Evolutionary conservation across 1,140 invertebrate genomes (phyloP), one percentile per base, ranked within the genome.

Genomic region (Helicoverpa armigera): DNA sequence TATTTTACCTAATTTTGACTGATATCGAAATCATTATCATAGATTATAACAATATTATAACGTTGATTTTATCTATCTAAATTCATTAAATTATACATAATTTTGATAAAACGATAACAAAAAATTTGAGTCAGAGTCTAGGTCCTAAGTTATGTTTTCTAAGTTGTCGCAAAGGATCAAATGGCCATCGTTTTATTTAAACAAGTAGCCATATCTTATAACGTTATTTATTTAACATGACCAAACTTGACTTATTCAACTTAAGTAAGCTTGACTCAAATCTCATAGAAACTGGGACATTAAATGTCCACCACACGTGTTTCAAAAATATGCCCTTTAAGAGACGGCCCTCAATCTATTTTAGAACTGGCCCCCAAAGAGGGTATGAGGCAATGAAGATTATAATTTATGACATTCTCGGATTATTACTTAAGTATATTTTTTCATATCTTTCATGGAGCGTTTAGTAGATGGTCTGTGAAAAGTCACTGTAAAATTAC

Each of bases 231-330:
- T 63, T 43, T 63, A 23, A 2, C 9, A 43, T 10, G 10, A 65
- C 2, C 35, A 65, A 65, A 65, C 5, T 65, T 7, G 43, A 23
- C 23, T 16, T n/a, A 54, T 63, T 43, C 35, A 23, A 2, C 10
- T n/a, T 10, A 9, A 65, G 10, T 35, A 65, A 65, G 43, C 5
- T 65, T 7, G 43, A 9, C 35, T 7, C 7, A 48, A 65, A 43
- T 43, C 63, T 65, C 43, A 23, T 23, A 23, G 61, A 43, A 65
- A 65, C 13, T 9, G 43, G 9, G 18, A 69, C 48, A 63, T 80
- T 50, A 70, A 48, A 14, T 78, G 76, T 85, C 58, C 70, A 78
- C 75, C 82, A 86, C 86, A 86, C 82, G 82, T 87, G 86, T 82
- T 75, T 14, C 43, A 61, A 75, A 75, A 80, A 12, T 51, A 12